Evolutionary conservation across 2,888 invertebrate genomes (phyloP).

Genomic region (Hyppa rectilinea): DNA sequence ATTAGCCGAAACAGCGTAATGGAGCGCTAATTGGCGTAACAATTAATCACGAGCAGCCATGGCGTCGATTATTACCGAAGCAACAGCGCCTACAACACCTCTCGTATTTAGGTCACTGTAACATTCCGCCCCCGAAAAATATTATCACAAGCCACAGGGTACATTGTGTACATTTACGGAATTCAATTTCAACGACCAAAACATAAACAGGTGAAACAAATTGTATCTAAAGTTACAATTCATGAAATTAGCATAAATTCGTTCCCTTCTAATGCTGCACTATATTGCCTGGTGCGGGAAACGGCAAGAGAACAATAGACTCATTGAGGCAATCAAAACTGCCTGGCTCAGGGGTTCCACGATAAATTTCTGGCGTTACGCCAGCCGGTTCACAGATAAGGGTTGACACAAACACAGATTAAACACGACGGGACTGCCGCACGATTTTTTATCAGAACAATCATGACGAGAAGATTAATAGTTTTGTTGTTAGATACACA

Average conservation of each 20-base stretch:
- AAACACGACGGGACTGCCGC: conserved; percentile 57
- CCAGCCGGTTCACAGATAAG: conserved; percentile 74
- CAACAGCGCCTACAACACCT: conserved; percentile 39
- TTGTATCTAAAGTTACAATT: conserved; percentile 61
- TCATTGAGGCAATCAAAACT: conserved; percentile 79
- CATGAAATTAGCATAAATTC: conserved; percentile 66
- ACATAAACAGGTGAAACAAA: conserved; percentile 44
- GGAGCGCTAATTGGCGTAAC: conserved; percentile 57
- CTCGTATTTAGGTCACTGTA: conserved; percentile 58
- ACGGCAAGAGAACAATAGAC: conserved; percentile 73
- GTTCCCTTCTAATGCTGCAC: conserved; percentile 60
- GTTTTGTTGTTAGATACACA: conserved; percentile 49
- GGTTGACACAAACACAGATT: conserved; percentile 67
- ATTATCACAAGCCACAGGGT: conserved; percentile 34
- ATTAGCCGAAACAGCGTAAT: conserved; percentile 55
- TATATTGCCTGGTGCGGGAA: conserved; percentile 67
- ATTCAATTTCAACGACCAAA: conserved; percentile 38
- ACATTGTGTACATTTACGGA: conserved; percentile 20
- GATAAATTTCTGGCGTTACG: conserved; percentile 76
- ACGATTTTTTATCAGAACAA: conserved; percentile 60
- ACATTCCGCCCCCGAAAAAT: conserved; percentile 35
- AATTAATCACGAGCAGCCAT: conserved; percentile 57
- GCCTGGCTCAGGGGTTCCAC: conserved; percentile 74
- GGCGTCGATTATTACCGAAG: conserved; percentile 46
- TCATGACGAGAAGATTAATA: conserved; percentile 62